These are phyloP conservation scores for Drosophila novamexicana DNA, from an alignment of 1,140 invertebrate species.

Conservation along the genomic window DNA sequence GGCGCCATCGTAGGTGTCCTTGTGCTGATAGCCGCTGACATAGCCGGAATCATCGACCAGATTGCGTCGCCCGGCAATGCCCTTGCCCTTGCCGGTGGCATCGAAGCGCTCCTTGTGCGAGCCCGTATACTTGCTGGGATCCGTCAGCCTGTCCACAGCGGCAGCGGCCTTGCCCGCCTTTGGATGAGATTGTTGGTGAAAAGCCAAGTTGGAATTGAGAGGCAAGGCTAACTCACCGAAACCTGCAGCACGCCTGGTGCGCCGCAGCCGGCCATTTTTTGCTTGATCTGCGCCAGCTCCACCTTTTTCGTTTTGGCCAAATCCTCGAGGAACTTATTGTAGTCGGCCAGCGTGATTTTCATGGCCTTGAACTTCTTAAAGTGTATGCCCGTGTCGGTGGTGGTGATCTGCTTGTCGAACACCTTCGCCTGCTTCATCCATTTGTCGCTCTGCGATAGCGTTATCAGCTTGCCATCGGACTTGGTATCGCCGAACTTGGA, in stretches of 20 bases:
- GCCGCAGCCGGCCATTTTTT: slow-evolving; percentile 91
- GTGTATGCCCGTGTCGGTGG: slow-evolving; percentile 94
- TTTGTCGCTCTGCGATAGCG: slow-evolving; percentile 95
- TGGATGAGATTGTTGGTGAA: background rate
- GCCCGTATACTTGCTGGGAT: slow-evolving; percentile 95
- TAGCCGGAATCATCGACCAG: slow-evolving; percentile 92
- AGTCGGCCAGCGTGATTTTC: slow-evolving; percentile 90
- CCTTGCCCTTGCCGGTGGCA: slow-evolving; percentile 93
- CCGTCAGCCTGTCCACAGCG: slow-evolving; percentile 94
- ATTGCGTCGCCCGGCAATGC: slow-evolving; percentile 93
- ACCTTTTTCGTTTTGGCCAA: slow-evolving; percentile 92
- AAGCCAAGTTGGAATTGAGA: background rate
- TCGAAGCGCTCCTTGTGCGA: slow-evolving; percentile 96
- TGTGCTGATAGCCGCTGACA: slow-evolving; percentile 95
- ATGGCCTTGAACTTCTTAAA: slow-evolving; percentile 94
- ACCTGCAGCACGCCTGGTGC: slow-evolving; percentile 87
- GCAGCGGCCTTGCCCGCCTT: slow-evolving; percentile 88
- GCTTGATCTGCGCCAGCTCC: slow-evolving; percentile 90
- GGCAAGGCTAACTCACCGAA: slow-evolving; percentile 78
- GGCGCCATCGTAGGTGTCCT: slow-evolving; percentile 89
- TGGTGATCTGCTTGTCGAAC: slow-evolving; percentile 96
- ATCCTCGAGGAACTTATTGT: slow-evolving; percentile 92
- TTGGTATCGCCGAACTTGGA: slow-evolving; percentile 95
- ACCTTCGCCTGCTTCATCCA: slow-evolving; percentile 98
- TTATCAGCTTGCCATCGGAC: slow-evolving; percentile 93